Evolutionary conservation across 2,888 invertebrate species (phyloP).

Genomic region (Lasioglossum villosulum): DNA sequence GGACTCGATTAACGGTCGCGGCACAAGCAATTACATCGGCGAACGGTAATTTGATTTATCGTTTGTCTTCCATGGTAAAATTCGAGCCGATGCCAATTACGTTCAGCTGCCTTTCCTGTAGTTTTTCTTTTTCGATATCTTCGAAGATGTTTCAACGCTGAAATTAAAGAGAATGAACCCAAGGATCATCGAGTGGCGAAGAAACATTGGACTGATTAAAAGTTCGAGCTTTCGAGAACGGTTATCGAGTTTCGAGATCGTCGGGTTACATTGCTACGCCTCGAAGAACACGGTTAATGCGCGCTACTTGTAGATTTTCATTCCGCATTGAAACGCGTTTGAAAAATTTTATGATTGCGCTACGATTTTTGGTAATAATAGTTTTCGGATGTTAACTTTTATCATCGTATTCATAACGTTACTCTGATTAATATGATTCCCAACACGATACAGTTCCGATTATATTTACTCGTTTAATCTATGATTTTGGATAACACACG

Average conservation of each 20-base stretch:
- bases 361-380: neutral
- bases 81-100: conserved; percentile 17
- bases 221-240: conserved; percentile 36
- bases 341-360: neutral
- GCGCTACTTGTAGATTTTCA: neutral
- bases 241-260: conserved; percentile 46
- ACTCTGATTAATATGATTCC: neutral
- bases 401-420: too few species aligned
- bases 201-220: conserved; percentile 45
- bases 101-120: too few species aligned
- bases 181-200: neutral
- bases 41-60: conserved; percentile 29
- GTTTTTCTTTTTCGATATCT: neutral
- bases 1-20: conserved; percentile 18
- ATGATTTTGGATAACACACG: too few species aligned
- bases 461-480: too few species aligned
- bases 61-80: conserved; percentile 12
- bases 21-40: conserved; percentile 15
- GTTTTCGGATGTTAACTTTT: neutral
- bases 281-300: neutral
- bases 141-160: neutral
- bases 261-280: conserved; percentile 4
- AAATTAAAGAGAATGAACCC: neutral
- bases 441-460: too few species aligned
- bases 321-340: neutral